Base-by-base conservation (phyloP, 2,113 vertebrate genomes). In the Mesembrinibis cayennensis region DNA sequence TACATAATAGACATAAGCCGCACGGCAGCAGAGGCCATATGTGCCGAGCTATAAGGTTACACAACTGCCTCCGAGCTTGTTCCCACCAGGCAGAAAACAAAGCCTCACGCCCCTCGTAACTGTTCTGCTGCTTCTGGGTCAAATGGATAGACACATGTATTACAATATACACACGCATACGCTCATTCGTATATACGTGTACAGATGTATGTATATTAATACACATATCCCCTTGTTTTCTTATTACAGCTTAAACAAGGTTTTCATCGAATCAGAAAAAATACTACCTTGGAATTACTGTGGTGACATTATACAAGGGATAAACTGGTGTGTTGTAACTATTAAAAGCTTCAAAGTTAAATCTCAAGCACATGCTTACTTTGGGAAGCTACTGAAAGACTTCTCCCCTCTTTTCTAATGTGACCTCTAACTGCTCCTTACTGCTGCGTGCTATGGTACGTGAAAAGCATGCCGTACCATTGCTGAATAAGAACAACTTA, bases 81-180 rank as follows among this genome's bases (percentile, higher is more conserved):
- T 89, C 62, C 19, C 71, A n/a, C 32, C n/a, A 50, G 79, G 79
- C 38, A 55, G 92, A 74, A 80, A 50, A 70, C 58, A 80, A 59
- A 93, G 66, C 30, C 73, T 72, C 23, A 10, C 1, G 0, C 27
- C 49, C 40, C 66, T 82, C 6, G 1, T 14, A 58, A 52, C 3
- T 25, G 5, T 32, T 58, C 38, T 63, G 19, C 38, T 76, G 32
- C 67, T 78, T 38, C 67, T 40, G 56, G 9, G 40, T 21, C 52
- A 26, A 42, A 11, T 32, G 20, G 27, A 11, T 13, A 78, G 50
- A 9, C 40, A 32, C 7, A 1, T 2, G 2, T 10, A 7, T 32
- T 38, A 4, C 15, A 49, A 27, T 5, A 16, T 13, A 4, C 15
- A 70, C 52, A 34, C 0, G 0, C 13, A 29, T 2, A 7, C 0